A percentile compares a stretch with the other conserved stretches of the same genome.
Conservation (phyloP, 2,888 invertebrate genomes). For the Bembecia ichneumoniformis region DNA sequence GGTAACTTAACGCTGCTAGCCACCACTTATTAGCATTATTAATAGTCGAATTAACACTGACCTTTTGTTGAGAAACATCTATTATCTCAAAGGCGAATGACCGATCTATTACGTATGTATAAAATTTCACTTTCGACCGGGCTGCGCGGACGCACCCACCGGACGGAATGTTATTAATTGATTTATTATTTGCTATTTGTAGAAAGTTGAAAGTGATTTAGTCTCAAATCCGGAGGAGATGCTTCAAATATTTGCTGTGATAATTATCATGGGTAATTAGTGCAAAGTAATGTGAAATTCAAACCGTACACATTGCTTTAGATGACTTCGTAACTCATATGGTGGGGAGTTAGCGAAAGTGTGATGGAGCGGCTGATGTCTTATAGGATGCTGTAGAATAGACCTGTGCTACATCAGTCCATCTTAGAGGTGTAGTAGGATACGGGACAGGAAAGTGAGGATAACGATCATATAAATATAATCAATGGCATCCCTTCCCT, state of each 20-base stretch:
- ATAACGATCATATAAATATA: no score
- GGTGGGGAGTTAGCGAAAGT: no score
- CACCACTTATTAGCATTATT: background rate
- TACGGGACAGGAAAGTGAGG: no score
- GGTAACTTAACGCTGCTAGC: no score
- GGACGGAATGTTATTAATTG: conserved; percentile 7
- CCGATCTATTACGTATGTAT: conserved; percentile 17
- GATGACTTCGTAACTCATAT: no score
- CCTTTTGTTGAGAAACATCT: background rate
- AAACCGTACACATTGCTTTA: no score
- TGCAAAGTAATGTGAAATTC: no score
- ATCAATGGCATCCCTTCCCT: no score
- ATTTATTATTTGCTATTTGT: conserved; percentile 7
- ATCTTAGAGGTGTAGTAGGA: no score
- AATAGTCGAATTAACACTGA: background rate
- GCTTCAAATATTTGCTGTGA: background rate
- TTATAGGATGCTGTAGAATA: no score
- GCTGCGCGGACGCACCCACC: conserved; percentile 7
- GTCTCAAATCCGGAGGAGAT: background rate
- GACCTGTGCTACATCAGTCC: no score
- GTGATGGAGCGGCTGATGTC: no score
- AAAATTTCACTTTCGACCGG: conserved; percentile 18
- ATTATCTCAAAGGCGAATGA: conserved; percentile 12
- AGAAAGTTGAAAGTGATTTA: conserved; percentile 1
- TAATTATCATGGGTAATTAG: background rate